Evolutionary conservation across 2,888 invertebrate genomes (phyloP), one percentile per base, ranked within the genome.

Genomic region (Trypoxylon attenuatum): DNA sequence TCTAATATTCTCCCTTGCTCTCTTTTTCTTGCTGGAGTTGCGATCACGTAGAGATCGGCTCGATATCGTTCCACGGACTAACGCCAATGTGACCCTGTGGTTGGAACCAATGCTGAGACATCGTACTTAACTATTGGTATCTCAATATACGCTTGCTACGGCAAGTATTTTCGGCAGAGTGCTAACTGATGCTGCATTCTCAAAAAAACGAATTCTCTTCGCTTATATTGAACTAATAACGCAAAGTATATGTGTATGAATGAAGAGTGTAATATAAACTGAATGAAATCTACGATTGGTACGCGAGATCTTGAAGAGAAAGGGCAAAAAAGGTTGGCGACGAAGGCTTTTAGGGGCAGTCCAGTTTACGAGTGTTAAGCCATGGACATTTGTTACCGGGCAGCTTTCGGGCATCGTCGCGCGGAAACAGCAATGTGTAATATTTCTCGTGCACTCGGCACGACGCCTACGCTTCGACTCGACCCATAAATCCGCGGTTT

Each of bases 391-490:
- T 72, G 77, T 77, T 73, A 71, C 67, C 63, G 69, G 70, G 73
- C 70, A 76, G 73, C 71, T 77, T 72, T 69, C 62, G 66, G 71
- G 66, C 74, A 69, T 75, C 72, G 60, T 69, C 67, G 67, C 74
- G 65, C 57, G 69, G 62, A 74, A 71, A 71, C 74, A 74, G 74
- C 71, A 69, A 75, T 60, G 67, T 69, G 74, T 69, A 69, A 75
- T 75, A 76, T 76, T 73, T 76, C 73, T 73, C 70, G 53, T 29
- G 68, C 60, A 60, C 68, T 70, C 68, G 77, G 46, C 45, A 42
- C 69, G 77, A 78, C 75, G 77, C 78, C 73, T 71, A 76, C 78
- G 73, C 75, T 67, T 72, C 63, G 71, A 45, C 58, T 33, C 47
- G 46, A 33, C 25, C 61, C 73, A 68, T 78, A 79, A 79, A 79